Base-by-base conservation (phyloP, 1,140 invertebrate genomes). In the Cryptotermes secundus region DNA sequence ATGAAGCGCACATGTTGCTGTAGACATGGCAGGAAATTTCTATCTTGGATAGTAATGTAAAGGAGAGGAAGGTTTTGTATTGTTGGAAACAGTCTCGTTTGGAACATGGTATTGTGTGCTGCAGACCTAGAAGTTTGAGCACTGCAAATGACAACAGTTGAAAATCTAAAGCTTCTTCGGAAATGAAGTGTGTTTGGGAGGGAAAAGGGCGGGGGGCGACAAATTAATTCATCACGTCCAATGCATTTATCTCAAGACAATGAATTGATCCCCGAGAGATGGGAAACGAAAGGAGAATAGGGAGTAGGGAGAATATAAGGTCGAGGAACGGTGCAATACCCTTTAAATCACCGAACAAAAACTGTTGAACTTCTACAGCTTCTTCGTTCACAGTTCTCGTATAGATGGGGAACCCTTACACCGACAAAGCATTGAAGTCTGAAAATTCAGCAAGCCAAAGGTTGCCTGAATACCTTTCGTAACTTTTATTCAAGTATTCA, bases 231-330 rank as follows among this genome's bases (percentile, higher is more conserved):
- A 72, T 72, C 59, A 72, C 59, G 59, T 72, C 26, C 59, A 72
- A 72, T 72, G 59, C 59, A 72, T 72, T 72, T 72, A 72, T 72
- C 59, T 31, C 59, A 72, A 72, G 59, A 72, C 59, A 72, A 72
- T 72, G 59, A 72, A 72, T 72, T 72, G 59, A 72, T 72, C 59
- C 59, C n/a, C n/a, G 9, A 49, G 45, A 49, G 45, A 49, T 49
- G 45, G 14, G 45, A 72, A 72, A n/a, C n/a, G 59, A 72, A 72
- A 72, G 59, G 59, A 31, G 59, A 14, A n/a, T 72, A 72, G 26
- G 22, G 19, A 16, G 45, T 0, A 49, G 19, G 45, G 22, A 49
- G 45, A 49, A 49, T 49, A 19, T 7, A 49, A 49, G 45, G 16
- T 19, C 22, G 16, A 49, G 45, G 45, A 49, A 49, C 59, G 26